Evolutionary conservation across 2,113 vertebrate species (phyloP).

Genomic region (Laterallus jamaicensis): DNA sequence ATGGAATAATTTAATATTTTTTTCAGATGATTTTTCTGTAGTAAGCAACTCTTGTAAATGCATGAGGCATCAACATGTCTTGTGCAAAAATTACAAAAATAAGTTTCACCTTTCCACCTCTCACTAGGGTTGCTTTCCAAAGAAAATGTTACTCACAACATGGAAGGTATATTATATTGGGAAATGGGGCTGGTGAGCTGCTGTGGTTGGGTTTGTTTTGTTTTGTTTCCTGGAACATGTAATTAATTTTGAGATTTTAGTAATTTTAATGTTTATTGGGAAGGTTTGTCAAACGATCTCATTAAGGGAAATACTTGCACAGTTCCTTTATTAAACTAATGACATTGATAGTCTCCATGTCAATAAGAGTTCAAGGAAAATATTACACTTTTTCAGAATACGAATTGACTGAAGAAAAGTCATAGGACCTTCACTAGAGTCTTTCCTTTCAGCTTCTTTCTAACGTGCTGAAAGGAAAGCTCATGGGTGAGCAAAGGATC

Average conservation of each 20-base stretch:
- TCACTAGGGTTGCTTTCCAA: neutral
- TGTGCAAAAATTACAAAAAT: no score
- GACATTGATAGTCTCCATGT: neutral
- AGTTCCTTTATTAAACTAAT: constrained; percentile 33
- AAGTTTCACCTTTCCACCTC: neutral
- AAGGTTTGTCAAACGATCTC: neutral
- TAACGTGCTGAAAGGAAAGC: neutral
- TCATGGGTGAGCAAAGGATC: neutral
- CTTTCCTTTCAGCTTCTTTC: neutral
- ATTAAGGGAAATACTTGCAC: neutral
- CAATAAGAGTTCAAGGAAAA: neutral
- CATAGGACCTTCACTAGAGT: neutral
- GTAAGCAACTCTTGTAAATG: neutral
- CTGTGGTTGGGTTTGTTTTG: neutral
- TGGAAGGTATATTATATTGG: neutral
- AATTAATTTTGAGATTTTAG: constrained; percentile 20
- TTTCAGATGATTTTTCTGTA: neutral
- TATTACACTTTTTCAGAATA: neutral
- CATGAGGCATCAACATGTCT: neutral
- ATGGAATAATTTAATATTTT: neutral
- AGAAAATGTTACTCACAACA: neutral
- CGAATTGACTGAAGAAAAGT: neutral
- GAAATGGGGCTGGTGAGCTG: neutral
- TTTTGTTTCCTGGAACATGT: neutral
- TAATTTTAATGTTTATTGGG: neutral